phyloP scores from a whole-genome alignment of 2,797 vertebrate species.

The Alectoris magna region DNA sequence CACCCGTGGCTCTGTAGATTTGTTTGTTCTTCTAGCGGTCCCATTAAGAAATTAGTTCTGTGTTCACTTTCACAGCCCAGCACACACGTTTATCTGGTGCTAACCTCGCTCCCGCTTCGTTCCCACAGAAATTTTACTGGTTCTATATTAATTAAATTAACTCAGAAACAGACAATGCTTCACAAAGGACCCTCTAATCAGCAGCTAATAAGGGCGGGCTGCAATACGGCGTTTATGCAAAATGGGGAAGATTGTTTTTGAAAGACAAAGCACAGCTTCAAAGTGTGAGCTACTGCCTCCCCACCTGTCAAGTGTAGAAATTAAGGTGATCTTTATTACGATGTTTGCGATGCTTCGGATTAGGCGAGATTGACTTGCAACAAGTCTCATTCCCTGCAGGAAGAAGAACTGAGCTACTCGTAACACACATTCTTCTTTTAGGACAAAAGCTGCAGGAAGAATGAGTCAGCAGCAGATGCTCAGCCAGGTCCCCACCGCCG shows the following conservation, averaged over 20 bases:
- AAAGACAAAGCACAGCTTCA: conserved; percentile 9
- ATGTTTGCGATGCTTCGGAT: neutral
- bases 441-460: neutral
- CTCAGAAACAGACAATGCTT: conserved; percentile 22
- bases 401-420: neutral
- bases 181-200: conserved; percentile 46
- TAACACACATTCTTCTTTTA: neutral
- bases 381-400: neutral
- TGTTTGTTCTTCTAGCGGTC: conserved; percentile 18
- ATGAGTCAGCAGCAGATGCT: conserved; percentile 27
- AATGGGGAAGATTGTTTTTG: neutral
- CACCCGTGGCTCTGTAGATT: neutral
- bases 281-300: conserved; percentile 2
- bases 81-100: neutral
- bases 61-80: neutral
- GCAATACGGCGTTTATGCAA: neutral
- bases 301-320: neutral
- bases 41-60: conserved; percentile 12
- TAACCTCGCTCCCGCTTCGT: neutral
- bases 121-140: neutral
- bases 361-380: neutral
- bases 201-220: neutral
- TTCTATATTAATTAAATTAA: conserved; percentile 1
- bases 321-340: conserved; percentile 12
- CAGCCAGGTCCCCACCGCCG: neutral